Evolutionary conservation across 2,113 vertebrate species (phyloP), one percentile per base, ranked within the genome.

Genomic region (Melierax canorus): DNA sequence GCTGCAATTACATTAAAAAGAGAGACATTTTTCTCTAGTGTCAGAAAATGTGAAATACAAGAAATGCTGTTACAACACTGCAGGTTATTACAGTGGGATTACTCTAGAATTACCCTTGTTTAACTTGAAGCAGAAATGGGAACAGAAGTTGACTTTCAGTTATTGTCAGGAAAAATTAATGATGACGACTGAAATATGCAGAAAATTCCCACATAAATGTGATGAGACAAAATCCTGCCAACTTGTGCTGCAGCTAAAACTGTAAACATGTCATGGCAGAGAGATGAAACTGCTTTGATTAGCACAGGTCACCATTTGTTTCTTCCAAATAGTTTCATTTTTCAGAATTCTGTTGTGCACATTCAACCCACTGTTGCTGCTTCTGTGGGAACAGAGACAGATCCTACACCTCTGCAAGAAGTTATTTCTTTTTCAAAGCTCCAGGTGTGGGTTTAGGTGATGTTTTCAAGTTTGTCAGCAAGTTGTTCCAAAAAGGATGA

Each of bases 71-170:
- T 48, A 56, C 16, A 83, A 29, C 15, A 32, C 19, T 58, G 50
- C 15, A 50, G 21, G 53, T 43, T 26, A 62, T 77, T 89, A 84
- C 15, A 13, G 0, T 0, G 0, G 48, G 71, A n/a, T 66, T 74
- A 19, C 32, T 73, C 27, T 29, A 23, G 66, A 62, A n/a, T 53
- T 58, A 79, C 34, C 11, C 26, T 14, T 12, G 7, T 62, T 88
- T 86, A 72, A 63, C 83, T 51, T 56, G 45, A 86, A 53, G 63
- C 45, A 88, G 48, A 64, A 76, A 85, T 9, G 4, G 48, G 36
- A 93, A 79, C 41, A 95, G 71, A 92, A 92, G 39, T 22, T 88
- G 67, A 36, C 72, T 89, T 79, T 76, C 67, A 86, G 24, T 86
- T 94, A 78, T 58, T 88, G 72, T 56, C 58, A 82, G 34, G 59